phyloP scores from a whole-genome alignment of 37 sponge, comb jelly and placozoan species.

The Eunapius fragilis region DNA sequence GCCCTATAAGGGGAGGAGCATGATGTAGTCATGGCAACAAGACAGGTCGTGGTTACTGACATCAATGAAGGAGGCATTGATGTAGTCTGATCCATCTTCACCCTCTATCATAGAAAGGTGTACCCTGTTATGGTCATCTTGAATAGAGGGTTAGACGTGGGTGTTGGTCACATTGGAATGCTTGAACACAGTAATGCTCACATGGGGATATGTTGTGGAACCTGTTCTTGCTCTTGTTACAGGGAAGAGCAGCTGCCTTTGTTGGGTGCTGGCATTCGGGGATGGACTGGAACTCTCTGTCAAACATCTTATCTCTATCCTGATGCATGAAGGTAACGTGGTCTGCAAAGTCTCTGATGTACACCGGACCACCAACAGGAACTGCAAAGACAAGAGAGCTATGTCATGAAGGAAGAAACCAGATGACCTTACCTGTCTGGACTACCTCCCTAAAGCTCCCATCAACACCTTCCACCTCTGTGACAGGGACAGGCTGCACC shows the following conservation, averaged over 20 bases:
- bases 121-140: conserved; percentile 22
- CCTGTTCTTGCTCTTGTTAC: conserved; percentile 65
- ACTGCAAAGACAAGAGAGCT: no score
- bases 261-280: neutral
- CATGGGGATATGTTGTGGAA: conserved; percentile 75
- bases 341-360: conserved; percentile 29
- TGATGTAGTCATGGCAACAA: neutral
- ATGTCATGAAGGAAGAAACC: no score
- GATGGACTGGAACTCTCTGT: conserved; percentile 56
- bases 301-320: conserved; percentile 69
- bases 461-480: neutral
- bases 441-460: neutral
- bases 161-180: neutral
- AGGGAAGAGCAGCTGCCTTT: conserved; percentile 11
- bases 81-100: conserved; percentile 53
- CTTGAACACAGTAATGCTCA: conserved; percentile 8
- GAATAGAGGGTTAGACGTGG: neutral
- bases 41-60: conserved; percentile 1
- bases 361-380: conserved; percentile 14
- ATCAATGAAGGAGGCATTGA: conserved; percentile 72
- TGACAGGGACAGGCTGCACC: neutral
- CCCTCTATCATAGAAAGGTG: conserved; percentile 29
- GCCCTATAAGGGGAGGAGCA: conserved; percentile 25
- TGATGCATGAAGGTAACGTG: conserved; percentile 73
- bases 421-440: neutral